Conservation (phyloP, 1,140 invertebrate genomes). For the Pararge aegeria region DNA sequence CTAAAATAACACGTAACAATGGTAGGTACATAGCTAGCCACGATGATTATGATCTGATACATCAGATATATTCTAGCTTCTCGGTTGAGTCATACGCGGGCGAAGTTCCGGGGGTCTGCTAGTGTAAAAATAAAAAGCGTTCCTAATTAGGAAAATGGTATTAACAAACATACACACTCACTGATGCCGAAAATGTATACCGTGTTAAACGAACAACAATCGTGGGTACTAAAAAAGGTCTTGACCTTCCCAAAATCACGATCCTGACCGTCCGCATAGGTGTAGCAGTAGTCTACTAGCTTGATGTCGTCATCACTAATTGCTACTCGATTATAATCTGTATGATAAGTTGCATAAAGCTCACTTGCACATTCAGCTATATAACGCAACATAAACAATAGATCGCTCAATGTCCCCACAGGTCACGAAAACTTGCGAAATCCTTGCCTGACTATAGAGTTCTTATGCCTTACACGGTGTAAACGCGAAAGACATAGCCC, state of each 20-base stretch:
- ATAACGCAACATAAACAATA: constrained; percentile 45
- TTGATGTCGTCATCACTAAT: not conserved
- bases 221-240: constrained; percentile 38
- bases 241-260: constrained; percentile 58
- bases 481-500: not conserved
- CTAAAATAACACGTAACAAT: too few species aligned
- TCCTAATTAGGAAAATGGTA: too few species aligned
- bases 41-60: too few species aligned
- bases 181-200: too few species aligned
- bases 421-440: constrained; percentile 68
- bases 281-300: constrained; percentile 1
- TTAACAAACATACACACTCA: too few species aligned
- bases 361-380: not conserved
- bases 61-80: too few species aligned
- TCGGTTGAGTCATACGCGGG: too few species aligned
- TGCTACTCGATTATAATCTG: not conserved
- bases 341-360: constrained; percentile 7
- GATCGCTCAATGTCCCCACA: constrained; percentile 51
- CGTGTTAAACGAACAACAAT: too few species aligned
- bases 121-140: too few species aligned
- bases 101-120: too few species aligned
- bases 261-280: constrained; percentile 24
- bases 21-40: too few species aligned
- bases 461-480: not conserved
- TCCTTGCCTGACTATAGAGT: constrained; percentile 19